phyloP scores from a whole-genome alignment of 2,113 vertebrate genomes.

The Ramphastos sulfuratus region DNA sequence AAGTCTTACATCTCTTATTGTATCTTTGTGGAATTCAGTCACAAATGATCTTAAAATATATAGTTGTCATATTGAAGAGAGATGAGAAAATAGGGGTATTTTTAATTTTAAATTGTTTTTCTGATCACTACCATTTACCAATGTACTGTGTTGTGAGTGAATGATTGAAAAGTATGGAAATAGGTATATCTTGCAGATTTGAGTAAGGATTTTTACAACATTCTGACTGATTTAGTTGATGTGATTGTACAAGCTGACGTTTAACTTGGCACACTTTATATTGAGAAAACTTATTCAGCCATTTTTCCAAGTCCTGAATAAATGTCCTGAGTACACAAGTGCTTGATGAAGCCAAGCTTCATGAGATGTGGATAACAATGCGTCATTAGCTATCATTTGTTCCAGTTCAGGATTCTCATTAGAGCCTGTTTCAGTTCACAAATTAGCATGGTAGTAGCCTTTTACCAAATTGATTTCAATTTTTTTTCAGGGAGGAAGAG shows the following conservation, averaged over 20 bases:
- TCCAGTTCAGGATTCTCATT: background rate
- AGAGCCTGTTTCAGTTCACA: background rate
- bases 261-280: background rate
- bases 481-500: slow-evolving; percentile 8
- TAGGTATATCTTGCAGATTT: background rate
- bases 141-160: background rate
- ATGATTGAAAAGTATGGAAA: background rate
- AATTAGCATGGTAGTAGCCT: background rate
- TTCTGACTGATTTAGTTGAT: background rate
- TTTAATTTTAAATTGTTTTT: background rate
- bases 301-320: background rate
- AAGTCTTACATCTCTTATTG: background rate
- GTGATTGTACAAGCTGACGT: background rate
- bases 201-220: background rate
- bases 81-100: background rate
- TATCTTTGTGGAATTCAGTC: background rate
- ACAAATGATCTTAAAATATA: background rate
- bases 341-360: background rate
- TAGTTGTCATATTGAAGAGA: background rate
- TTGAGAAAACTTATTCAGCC: background rate
- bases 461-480: background rate
- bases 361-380: background rate
- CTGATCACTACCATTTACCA: background rate
- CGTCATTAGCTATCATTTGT: background rate
- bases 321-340: background rate